Percentiles rank a stretch among this genome's conserved stretches.
phyloP scores from a whole-genome alignment of 1,140 invertebrate species.

The Apolygus lucorum region DNA sequence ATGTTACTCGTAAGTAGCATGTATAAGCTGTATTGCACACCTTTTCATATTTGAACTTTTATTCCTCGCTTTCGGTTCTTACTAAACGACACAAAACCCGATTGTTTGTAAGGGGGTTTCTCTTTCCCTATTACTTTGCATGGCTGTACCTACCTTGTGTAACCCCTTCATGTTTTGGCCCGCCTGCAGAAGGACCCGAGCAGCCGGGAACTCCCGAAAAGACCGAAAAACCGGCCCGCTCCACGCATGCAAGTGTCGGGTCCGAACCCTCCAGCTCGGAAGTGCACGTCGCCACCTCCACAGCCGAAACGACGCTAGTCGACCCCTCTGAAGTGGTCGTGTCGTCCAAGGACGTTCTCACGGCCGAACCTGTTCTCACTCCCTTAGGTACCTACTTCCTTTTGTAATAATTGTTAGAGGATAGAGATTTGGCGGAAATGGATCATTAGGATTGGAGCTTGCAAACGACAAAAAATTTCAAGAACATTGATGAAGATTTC shows the following conservation, averaged over 20 bases:
- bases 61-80: too few relatives aligned
- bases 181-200: background rate
- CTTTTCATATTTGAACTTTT: too few relatives aligned
- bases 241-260: background rate
- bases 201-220: constrained; percentile 11
- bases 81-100: too few relatives aligned
- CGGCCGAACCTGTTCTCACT: constrained; percentile 68
- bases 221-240: background rate
- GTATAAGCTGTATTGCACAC: too few relatives aligned
- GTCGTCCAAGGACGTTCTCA: constrained; percentile 59
- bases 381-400: constrained; percentile 59
- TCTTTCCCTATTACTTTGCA: background rate
- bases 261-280: background rate
- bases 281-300: constrained; percentile 1
- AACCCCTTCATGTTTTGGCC: background rate
- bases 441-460: too few relatives aligned
- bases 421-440: too few relatives aligned
- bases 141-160: background rate
- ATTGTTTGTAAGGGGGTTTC: too few relatives aligned
- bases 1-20: too few relatives aligned
- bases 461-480: too few relatives aligned
- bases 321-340: constrained; percentile 71
- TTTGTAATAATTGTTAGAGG: too few relatives aligned
- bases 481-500: too few relatives aligned
- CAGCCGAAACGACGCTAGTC: constrained; percentile 46